phyloP scores from a whole-genome alignment of 2,888 invertebrate genomes.

The Sinhomidia bicolor region DNA sequence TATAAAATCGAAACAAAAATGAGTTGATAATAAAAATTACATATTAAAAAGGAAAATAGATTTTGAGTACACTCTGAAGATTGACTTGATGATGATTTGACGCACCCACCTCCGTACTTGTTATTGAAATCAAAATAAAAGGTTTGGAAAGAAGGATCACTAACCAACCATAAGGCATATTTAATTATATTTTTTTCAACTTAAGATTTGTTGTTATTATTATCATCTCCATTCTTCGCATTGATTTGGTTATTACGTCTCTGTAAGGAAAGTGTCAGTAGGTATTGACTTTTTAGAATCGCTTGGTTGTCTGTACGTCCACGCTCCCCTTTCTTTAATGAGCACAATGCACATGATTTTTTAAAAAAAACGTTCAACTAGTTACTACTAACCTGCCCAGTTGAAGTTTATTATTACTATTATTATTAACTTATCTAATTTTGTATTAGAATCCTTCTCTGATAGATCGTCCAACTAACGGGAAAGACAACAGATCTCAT shows the following conservation, averaged over 20 bases:
- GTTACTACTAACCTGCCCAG: no score
- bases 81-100: conserved; percentile 10
- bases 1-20: neutral
- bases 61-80: neutral
- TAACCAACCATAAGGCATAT: conserved; percentile 30
- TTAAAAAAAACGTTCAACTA: no score
- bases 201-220: neutral
- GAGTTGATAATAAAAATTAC: neutral
- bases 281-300: no score
- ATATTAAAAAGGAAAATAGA: neutral
- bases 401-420: no score
- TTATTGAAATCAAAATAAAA: neutral
- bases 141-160: neutral
- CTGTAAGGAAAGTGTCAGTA: no score
- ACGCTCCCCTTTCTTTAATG: no score
- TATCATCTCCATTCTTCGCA: neutral
- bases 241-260: conserved; percentile 7
- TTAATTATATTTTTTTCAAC: conserved; percentile 7
- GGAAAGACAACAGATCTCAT: no score
- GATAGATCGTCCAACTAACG: no score
- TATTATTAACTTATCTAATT: no score
- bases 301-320: no score
- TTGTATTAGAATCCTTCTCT: no score
- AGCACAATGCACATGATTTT: no score
- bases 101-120: conserved; percentile 19